Base-by-base conservation (phyloP, 2,888 invertebrate genomes). In the Cheilosia variabilis region DNA sequence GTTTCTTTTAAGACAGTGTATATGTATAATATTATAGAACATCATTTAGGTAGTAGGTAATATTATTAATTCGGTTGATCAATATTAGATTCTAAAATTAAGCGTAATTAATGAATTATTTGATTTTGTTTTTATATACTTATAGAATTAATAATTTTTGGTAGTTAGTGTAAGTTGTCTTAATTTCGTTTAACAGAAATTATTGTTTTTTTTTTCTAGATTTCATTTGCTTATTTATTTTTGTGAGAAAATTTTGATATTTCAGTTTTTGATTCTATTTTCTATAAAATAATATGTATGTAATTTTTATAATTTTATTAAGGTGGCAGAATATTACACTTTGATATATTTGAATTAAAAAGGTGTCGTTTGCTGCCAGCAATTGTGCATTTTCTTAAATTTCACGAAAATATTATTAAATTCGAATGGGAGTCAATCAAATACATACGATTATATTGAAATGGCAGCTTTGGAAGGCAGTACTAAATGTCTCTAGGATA, bases 171-270 rank as follows among this genome's bases (percentile, higher is more conserved):
- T 68, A 77, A 50, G 45, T 73, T 77, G 0, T 52, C 47, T 53
- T 62, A 43, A 55, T 55, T 58, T 58, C 31, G 55, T 69, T 69
- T 6, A 79, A 52, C 19, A 13, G 7, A 79, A 60, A 41, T 15
- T 53, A 15, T 34, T 55, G 2, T 50, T 31, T 43, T 45, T 68
- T 15, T 22, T 58, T 60, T n/a, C n/a, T 55, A 19, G 37, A 31
- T 62, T 50, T 43, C 13, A 43, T 69, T 69, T 62, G 19, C 22
- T 62, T 62, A 24, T n/a, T 53, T 53, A 41, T 17, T 37, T 37
- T 45, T 47, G 55, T 72, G 76, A 76, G 69, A 80, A 86, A 72
- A 86, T 76, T 80, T 81, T 86, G 84, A 86, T 86, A 86, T 80
- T 76, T 71, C 27, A 47, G 22, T 66, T 79, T 84, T 86, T 77